These are phyloP conservation scores for Chloroceryle inda DNA, from an alignment of 2,797 vertebrate genomes.

Conservation along the genomic window DNA sequence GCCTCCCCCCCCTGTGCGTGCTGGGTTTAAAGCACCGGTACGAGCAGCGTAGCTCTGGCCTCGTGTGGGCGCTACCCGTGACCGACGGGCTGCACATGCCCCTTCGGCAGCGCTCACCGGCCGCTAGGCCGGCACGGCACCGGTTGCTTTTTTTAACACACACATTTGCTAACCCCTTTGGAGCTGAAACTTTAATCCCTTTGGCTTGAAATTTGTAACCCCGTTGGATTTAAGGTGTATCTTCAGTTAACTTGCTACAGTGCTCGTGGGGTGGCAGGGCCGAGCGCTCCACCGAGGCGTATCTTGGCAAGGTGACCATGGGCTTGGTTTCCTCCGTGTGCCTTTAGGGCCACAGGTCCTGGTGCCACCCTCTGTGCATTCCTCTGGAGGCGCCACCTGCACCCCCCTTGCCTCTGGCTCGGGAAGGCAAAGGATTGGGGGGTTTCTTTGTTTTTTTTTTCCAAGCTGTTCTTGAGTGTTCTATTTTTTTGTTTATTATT, in stretches of 20 bases:
- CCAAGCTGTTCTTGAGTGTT: background rate
- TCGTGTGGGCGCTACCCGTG: background rate
- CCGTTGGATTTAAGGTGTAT: rapidly evolving
- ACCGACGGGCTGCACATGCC: background rate
- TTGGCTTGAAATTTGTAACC: rapidly evolving
- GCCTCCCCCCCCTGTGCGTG: background rate
- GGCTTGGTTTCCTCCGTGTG: rapidly evolving
- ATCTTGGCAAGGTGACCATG: background rate
- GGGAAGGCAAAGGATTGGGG: too few relatives aligned
- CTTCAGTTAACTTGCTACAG: rapidly evolving
- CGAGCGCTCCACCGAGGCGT: too few relatives aligned
- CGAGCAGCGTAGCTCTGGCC: too few relatives aligned
- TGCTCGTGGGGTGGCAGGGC: background rate
- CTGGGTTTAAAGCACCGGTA: background rate
- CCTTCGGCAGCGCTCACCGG: rapidly evolving
- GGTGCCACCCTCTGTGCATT: rapidly evolving
- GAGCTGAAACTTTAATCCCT: too few relatives aligned
- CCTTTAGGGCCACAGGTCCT: rapidly evolving
- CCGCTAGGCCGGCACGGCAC: background rate
- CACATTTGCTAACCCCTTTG: rapidly evolving
- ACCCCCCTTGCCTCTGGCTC: rapidly evolving
- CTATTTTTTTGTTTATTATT: background rate
- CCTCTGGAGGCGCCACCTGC: rapidly evolving
- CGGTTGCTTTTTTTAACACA: rapidly evolving
- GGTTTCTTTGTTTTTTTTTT: background rate